Conservation (phyloP, 2,888 invertebrate genomes). For the Sphaerophoria taeniata region DNA sequence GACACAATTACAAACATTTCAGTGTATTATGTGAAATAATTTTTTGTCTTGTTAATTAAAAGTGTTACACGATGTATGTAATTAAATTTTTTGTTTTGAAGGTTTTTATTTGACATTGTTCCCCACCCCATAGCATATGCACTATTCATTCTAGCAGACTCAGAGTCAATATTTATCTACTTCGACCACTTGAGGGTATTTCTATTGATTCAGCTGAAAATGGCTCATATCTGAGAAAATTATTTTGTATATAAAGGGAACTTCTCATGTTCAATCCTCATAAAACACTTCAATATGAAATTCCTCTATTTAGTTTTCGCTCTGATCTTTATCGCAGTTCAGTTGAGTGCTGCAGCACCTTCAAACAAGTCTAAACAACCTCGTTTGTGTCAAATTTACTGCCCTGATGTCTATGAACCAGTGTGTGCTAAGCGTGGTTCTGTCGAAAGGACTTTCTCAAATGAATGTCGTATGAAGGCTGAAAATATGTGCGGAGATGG, state of each 20-base stretch:
- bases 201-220: too few relatives aligned
- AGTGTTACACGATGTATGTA: too few relatives aligned
- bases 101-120: too few relatives aligned
- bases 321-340: constrained; percentile 27
- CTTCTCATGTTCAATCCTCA: not conserved
- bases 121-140: too few relatives aligned
- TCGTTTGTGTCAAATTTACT: constrained; percentile 51
- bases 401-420: constrained; percentile 32
- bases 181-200: too few relatives aligned
- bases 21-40: too few relatives aligned
- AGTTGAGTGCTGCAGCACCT: constrained; percentile 11
- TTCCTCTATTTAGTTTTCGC: constrained; percentile 26
- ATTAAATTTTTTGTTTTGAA: too few relatives aligned
- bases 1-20: too few relatives aligned
- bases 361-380: not conserved
- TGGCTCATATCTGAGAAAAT: not conserved
- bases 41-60: too few relatives aligned
- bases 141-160: too few relatives aligned
- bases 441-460: constrained; percentile 29
- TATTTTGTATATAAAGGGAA: constrained; percentile 3
- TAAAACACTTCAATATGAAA: constrained; percentile 43
- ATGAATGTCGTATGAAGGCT: constrained; percentile 34
- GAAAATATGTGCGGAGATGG: constrained; percentile 46
- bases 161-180: too few relatives aligned
- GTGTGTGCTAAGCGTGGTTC: constrained; percentile 52